phyloP scores from a whole-genome alignment of 2,113 vertebrate genomes.

The Chitala chitala region DNA sequence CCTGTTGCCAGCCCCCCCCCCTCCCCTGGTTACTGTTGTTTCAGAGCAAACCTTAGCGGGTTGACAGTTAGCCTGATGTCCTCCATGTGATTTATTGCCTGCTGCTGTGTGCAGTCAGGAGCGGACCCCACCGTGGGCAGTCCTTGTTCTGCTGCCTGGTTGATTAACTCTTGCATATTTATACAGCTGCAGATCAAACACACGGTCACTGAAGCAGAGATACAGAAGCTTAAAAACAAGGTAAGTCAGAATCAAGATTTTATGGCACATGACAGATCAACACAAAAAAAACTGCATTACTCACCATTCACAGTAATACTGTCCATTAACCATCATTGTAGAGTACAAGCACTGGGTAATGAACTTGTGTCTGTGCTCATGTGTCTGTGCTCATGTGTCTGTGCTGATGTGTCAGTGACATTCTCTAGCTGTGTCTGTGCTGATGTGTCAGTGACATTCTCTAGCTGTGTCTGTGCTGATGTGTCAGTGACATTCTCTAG shows the following conservation, averaged over 20 bases:
- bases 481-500: too few species aligned
- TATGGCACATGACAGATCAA: too few species aligned
- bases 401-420: not conserved
- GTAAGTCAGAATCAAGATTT: constrained; percentile 75
- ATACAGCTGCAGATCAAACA: constrained; percentile 97
- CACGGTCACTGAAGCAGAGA: constrained; percentile 96
- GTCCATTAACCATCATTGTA: not conserved
- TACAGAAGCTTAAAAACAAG: constrained; percentile 98
- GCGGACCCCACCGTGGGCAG: constrained; percentile 46
- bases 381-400: not conserved
- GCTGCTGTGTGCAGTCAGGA: constrained; percentile 59
- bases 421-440: not conserved
- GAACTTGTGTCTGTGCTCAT: not conserved
- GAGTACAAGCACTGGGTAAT: not conserved
- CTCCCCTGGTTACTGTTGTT: constrained; percentile 7
- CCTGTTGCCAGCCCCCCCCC: constrained; percentile 18
- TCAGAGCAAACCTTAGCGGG: constrained; percentile 13
- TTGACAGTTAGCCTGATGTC: not conserved
- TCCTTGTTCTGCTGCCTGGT: constrained; percentile 34
- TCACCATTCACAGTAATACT: too few species aligned
- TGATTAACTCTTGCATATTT: constrained; percentile 55
- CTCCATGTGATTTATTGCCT: constrained; percentile 61
- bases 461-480: too few species aligned
- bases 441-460: not conserved
- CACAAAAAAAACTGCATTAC: too few species aligned